phyloP scores from a whole-genome alignment of 2,888 invertebrate species.

The Calameuta pallipes region DNA sequence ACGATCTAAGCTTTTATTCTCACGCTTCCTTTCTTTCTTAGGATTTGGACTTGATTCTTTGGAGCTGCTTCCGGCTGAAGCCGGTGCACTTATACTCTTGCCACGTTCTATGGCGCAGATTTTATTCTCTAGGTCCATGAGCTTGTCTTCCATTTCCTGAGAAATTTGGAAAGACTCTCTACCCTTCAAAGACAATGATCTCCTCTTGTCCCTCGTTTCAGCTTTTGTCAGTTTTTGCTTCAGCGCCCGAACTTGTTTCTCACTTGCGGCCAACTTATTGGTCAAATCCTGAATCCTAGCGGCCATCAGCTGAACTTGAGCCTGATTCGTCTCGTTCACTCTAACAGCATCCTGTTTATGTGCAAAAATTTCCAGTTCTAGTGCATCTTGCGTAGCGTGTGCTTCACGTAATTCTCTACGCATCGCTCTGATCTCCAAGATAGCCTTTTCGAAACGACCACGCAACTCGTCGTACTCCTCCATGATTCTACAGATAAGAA shows the following conservation, averaged over 20 bases:
- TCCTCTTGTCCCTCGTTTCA: slow-evolving; percentile 76
- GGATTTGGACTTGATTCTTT: slow-evolving; percentile 69
- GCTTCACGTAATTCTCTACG: slow-evolving; percentile 84
- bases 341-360: slow-evolving; percentile 78
- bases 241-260: slow-evolving; percentile 82
- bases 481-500: slow-evolving; percentile 69
- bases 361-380: slow-evolving; percentile 83
- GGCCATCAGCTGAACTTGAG: slow-evolving; percentile 84
- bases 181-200: slow-evolving; percentile 86
- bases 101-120: slow-evolving; percentile 75
- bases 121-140: slow-evolving; percentile 83
- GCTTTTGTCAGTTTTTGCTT: slow-evolving; percentile 84
- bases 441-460: slow-evolving; percentile 83
- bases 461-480: slow-evolving; percentile 85
- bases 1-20: slow-evolving; percentile 51
- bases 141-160: slow-evolving; percentile 87
- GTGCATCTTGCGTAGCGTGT: slow-evolving; percentile 81
- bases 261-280: slow-evolving; percentile 81
- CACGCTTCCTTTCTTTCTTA: slow-evolving; percentile 66
- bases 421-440: slow-evolving; percentile 85
- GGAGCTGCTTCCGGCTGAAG: slow-evolving; percentile 68
- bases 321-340: slow-evolving; percentile 74
- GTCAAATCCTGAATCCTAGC: slow-evolving; percentile 87
- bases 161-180: slow-evolving; percentile 83
- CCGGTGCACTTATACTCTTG: slow-evolving; percentile 63